Percentiles rank a stretch among this genome's conserved stretches.
These are phyloP conservation scores for Argyrosomus japonicus DNA, from an alignment of 2,113 vertebrate genomes.

Conservation along the genomic window DNA sequence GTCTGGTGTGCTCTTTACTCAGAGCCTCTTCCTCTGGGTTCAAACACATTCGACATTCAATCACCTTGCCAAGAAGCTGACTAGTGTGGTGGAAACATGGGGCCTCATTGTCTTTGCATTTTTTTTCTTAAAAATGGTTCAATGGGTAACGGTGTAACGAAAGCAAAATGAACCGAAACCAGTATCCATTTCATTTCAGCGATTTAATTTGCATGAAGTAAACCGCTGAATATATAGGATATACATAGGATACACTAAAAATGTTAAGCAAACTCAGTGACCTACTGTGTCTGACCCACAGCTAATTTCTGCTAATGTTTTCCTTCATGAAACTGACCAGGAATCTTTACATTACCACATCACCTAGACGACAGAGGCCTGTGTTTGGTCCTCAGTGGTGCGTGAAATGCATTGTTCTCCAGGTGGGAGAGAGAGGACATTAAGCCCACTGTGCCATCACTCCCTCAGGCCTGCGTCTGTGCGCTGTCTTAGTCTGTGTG, in stretches of 20 bases:
- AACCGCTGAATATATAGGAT: not conserved
- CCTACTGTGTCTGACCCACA: slow-evolving; percentile 1
- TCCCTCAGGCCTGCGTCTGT: slow-evolving; percentile 36
- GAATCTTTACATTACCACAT: not conserved
- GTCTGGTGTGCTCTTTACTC: no score
- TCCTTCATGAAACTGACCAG: not conserved
- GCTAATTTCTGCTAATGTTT: not conserved
- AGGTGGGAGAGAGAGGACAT: slow-evolving; percentile 25
- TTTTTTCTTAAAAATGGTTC: no score
- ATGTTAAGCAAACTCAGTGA: not conserved
- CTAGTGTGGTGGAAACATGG: no score
- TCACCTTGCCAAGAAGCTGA: no score
- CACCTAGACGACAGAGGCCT: not conserved
- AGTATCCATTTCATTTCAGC: no score
- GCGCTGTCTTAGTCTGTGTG: slow-evolving; percentile 5
- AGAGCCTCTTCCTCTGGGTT: no score
- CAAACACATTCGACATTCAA: no score
- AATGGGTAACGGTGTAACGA: no score
- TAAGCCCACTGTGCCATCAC: slow-evolving; percentile 17
- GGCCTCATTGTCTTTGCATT: no score
- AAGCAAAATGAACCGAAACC: no score
- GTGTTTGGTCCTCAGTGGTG: slow-evolving; percentile 11
- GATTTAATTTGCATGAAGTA: not conserved
- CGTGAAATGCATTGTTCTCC: slow-evolving; percentile 48
- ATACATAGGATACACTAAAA: not conserved